Evolutionary conservation across 30 jellyfish, hydroid and myxozoan genomes (phyloP), one percentile per base, ranked within the genome.

Genomic region (Chironex yamaguchii): DNA sequence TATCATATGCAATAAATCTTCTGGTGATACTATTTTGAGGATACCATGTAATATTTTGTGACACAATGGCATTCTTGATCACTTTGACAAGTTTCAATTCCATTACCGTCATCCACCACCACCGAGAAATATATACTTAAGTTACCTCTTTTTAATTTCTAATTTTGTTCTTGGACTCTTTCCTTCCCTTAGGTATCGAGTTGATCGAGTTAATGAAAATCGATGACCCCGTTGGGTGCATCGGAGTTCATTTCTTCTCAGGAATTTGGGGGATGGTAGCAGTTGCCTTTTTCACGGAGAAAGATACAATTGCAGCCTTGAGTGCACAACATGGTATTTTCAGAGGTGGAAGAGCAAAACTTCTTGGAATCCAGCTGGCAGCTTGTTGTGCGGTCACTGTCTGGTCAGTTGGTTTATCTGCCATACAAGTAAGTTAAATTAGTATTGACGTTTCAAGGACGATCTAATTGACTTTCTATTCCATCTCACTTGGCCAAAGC

Each of bases 181-280:
- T n/a, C n/a, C n/a, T n/a, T n/a, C n/a, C n/a, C n/a, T n/a, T n/a
- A 91, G 97, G 97, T 22, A 83, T 79, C 4, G 93, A 85, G 23
- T 36, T 91, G 22, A 48, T 91, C 32, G 80, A 79, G 24, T 75
- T 77, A 92, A 22, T 91, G 58, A 80, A 82, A 42, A 93, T 93
- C 65, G 98, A 93, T 63, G 98, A 93, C 27, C 98, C 98, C 0
- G 98, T 93, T 52, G 98, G 98, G 14, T 90, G 91, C 68, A 36
- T 93, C 31, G 90, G 93, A 3, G 96, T 83, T 4, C 98, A 93
- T 62, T 90, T 81, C 14, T 29, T 80, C 11, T 75, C 97, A 3
- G 98, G 98, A 17, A 69, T 83, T 2, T 93, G 98, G 98, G 86
- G 97, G 12, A 17, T 93, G 85, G 27, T 93, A 33, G 87, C 98